phyloP scores from a whole-genome alignment of 2,797 vertebrate species.

The Nasua narica region DNA sequence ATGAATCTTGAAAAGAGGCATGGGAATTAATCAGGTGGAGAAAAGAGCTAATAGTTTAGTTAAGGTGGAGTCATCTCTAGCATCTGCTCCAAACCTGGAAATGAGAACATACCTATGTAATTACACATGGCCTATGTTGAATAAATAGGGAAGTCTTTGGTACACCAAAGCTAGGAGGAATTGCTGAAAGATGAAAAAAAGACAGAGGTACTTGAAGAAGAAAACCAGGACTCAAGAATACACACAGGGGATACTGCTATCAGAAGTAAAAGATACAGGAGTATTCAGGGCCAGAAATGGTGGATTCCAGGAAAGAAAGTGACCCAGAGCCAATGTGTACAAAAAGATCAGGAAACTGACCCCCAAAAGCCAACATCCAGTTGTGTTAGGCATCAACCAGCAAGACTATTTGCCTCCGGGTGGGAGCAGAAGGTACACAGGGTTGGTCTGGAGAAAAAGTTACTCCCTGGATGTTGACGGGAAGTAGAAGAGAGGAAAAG shows the following conservation, averaged over 20 bases:
- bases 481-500: neutral
- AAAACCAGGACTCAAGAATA: neutral
- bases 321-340: neutral
- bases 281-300: fast-evolving
- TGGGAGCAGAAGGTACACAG: fast-evolving
- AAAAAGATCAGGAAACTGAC: fast-evolving
- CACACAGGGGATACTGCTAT: fast-evolving
- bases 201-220: neutral
- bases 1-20: neutral
- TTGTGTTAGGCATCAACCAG: neutral
- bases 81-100: neutral
- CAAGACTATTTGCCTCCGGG: neutral
- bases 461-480: neutral
- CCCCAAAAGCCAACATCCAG: fast-evolving
- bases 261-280: fast-evolving
- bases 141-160: neutral
- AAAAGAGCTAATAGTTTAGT: neutral
- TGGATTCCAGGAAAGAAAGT: fast-evolving
- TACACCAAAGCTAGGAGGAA: neutral
- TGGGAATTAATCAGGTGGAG: neutral
- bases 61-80: neutral
- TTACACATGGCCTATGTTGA: fast-evolving
- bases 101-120: neutral
- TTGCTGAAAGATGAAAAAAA: neutral
- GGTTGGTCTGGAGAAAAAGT: neutral